A percentile compares a stretch with the other conserved stretches of the same genome.
Evolutionary conservation across 2,113 vertebrate genomes (phyloP).

Genomic region (Odobenus rosmarus): DNA sequence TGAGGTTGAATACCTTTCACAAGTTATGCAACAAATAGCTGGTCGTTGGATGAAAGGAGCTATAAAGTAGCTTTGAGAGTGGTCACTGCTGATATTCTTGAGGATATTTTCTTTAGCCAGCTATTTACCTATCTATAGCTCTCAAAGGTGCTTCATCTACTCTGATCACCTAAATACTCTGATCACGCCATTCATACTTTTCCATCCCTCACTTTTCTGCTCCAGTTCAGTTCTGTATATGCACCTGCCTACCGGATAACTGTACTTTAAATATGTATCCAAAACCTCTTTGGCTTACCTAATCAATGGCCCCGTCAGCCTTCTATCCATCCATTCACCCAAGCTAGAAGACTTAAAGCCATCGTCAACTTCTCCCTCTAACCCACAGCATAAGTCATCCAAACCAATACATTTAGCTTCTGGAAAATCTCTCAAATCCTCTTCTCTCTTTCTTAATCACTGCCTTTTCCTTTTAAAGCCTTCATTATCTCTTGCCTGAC

Average conservation of each 20-base stretch:
- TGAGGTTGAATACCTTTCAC: not conserved
- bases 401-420: conserved; percentile 21
- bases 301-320: not conserved
- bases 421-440: not conserved
- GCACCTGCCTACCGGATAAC: not conserved
- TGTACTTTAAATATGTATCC: not conserved
- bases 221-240: not conserved
- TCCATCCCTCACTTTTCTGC: not conserved
- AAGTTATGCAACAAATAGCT: not conserved
- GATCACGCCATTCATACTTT: not conserved
- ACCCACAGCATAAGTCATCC: not conserved
- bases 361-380: not conserved
- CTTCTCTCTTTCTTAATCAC: not conserved
- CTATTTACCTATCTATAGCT: not conserved
- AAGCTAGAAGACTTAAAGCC: not conserved
- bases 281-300: not conserved
- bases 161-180: not conserved
- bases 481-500: not conserved
- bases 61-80: not conserved
- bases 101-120: not conserved
- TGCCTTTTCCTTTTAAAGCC: not conserved
- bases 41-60: not conserved
- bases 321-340: not conserved
- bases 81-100: not conserved
- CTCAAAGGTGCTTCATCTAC: not conserved